A percentile compares a stretch with the other conserved stretches of the same genome.
These are phyloP conservation scores for Pseudomugil gertrudae DNA, from an alignment of 2,797 vertebrate genomes.

Conservation along the genomic window DNA sequence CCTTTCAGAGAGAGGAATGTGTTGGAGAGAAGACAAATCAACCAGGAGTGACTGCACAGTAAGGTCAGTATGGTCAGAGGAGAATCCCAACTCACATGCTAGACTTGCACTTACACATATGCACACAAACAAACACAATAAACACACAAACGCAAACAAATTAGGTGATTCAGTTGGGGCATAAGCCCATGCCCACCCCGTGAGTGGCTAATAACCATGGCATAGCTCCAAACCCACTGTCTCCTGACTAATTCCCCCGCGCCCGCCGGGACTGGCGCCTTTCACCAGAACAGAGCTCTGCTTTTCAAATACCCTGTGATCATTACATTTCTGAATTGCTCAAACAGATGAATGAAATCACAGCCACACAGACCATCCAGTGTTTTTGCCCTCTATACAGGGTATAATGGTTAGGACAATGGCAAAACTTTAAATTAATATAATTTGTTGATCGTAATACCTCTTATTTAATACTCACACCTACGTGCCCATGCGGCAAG, in stretches of 20 bases:
- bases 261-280: slow-evolving; percentile 80
- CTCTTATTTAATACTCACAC: slow-evolving; percentile 40
- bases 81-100: slow-evolving; percentile 58
- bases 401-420: slow-evolving; percentile 47
- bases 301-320: slow-evolving; percentile 73
- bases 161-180: slow-evolving; percentile 68
- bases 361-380: slow-evolving; percentile 38
- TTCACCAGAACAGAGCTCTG: slow-evolving; percentile 71
- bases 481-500: slow-evolving; percentile 39
- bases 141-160: slow-evolving; percentile 67
- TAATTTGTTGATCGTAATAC: slow-evolving; percentile 38
- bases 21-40: slow-evolving; percentile 74
- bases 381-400: slow-evolving; percentile 44
- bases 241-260: slow-evolving; percentile 82
- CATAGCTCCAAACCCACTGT: slow-evolving; percentile 86
- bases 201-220: slow-evolving; percentile 82
- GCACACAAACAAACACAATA: slow-evolving; percentile 65
- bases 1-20: slow-evolving; percentile 69
- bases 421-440: slow-evolving; percentile 47
- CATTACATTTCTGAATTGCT: slow-evolving; percentile 64
- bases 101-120: slow-evolving; percentile 47
- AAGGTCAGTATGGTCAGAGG: slow-evolving; percentile 77
- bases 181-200: slow-evolving; percentile 74
- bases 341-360: slow-evolving; percentile 69
- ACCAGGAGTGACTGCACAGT: slow-evolving; percentile 76